These are phyloP conservation scores for Eupleurogrammus muticus DNA, from an alignment of 2,797 vertebrate species.

Conservation along the genomic window DNA sequence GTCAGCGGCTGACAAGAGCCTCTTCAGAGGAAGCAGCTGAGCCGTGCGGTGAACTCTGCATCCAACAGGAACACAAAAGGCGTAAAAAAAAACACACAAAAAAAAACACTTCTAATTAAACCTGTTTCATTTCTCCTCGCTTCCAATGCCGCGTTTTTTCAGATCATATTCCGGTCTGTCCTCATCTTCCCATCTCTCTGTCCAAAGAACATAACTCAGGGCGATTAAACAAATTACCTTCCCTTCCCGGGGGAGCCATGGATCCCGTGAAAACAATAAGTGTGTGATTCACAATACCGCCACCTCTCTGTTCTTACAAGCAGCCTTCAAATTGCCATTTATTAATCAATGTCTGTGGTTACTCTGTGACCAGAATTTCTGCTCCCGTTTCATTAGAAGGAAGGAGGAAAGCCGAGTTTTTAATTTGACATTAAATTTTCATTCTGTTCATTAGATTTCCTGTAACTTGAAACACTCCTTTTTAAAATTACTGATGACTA, in stretches of 20 bases:
- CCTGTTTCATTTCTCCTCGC: constrained; percentile 52
- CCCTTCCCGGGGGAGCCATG: constrained; percentile 67
- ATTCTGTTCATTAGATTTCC: constrained; percentile 68
- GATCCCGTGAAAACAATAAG: constrained; percentile 75
- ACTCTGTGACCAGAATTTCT: constrained; percentile 53
- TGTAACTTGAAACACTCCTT: constrained; percentile 60
- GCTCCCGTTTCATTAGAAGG: constrained; percentile 38
- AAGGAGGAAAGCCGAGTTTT: constrained; percentile 53
- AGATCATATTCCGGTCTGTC: constrained; percentile 47
- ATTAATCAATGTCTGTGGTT: constrained; percentile 76
- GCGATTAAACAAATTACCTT: constrained; percentile 82
- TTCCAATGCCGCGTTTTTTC: constrained; percentile 42
- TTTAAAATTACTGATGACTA: constrained; percentile 78
- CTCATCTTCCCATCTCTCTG: constrained; percentile 60
- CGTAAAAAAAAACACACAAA: constrained; percentile 64
- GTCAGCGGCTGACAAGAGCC: constrained; percentile 70
- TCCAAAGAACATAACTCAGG: constrained; percentile 70
- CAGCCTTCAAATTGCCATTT: constrained; percentile 68
- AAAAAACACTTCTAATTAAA: constrained; percentile 75
- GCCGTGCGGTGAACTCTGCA: constrained; percentile 65
- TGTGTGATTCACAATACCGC: constrained; percentile 65
- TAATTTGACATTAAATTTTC: constrained; percentile 68
- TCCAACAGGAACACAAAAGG: constrained; percentile 66
- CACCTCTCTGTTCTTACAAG: constrained; percentile 64
- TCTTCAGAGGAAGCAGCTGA: constrained; percentile 71